phyloP scores from a whole-genome alignment of 2,797 vertebrate genomes.

The Chelmon rostratus region DNA sequence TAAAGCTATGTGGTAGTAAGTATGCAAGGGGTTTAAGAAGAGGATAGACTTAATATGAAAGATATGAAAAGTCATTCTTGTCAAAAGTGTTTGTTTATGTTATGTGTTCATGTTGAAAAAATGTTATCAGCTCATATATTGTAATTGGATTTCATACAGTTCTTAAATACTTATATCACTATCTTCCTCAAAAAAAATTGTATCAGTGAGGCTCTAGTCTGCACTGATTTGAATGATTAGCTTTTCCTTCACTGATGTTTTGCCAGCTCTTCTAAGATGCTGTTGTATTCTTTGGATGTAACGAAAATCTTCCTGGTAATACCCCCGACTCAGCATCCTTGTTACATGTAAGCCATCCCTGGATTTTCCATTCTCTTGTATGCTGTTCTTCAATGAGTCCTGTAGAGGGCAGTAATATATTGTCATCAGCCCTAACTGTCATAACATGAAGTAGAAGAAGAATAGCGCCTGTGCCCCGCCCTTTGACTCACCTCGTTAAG shows the following conservation, averaged over 20 bases:
- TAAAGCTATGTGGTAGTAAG: not conserved
- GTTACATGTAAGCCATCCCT: not conserved
- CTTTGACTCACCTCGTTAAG: slow-evolving; percentile 55
- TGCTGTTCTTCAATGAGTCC: not conserved
- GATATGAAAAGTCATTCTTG: not conserved
- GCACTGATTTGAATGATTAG: not conserved
- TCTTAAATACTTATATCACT: not conserved
- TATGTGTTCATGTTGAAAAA: not conserved
- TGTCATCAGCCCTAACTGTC: too few relatives aligned
- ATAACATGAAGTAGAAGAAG: slow-evolving; percentile 53
- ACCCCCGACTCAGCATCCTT: not conserved
- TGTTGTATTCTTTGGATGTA: not conserved
- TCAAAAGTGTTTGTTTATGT: not conserved
- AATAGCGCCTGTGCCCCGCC: slow-evolving; percentile 61
- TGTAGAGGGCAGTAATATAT: slow-evolving; percentile 8
- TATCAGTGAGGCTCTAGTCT: not conserved
- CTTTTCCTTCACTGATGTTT: not conserved
- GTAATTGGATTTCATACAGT: not conserved
- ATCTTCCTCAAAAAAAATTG: not conserved
- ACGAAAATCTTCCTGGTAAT: not conserved
- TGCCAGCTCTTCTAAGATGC: not conserved
- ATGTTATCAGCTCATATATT: not conserved
- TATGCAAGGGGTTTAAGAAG: not conserved
- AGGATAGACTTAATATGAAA: not conserved
- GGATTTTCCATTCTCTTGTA: not conserved